phyloP scores from a whole-genome alignment of 2,888 invertebrate species.

The Neria commutata region DNA sequence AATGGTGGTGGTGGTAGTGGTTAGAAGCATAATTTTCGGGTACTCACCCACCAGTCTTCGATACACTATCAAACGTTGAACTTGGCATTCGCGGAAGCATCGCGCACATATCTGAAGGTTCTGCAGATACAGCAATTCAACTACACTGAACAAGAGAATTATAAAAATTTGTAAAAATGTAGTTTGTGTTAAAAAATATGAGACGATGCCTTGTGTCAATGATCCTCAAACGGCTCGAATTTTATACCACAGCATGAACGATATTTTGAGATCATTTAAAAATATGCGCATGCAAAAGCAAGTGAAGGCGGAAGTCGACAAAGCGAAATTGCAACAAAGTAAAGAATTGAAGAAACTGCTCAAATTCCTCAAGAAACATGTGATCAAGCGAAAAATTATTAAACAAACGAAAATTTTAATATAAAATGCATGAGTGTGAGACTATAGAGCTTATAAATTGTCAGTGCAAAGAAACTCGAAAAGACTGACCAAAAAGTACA shows the following conservation, averaged over 20 bases:
- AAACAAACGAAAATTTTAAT: constrained; percentile 49
- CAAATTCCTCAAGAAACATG: constrained; percentile 47
- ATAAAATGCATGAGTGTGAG: too few species aligned
- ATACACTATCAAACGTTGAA: constrained; percentile 48
- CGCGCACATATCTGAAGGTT: background rate
- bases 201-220: constrained; percentile 29
- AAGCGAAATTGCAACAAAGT: constrained; percentile 23
- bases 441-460: too few species aligned
- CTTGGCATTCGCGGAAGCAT: constrained; percentile 38
- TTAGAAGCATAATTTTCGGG: constrained; percentile 47
- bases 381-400: constrained; percentile 44
- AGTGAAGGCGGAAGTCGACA: constrained; percentile 15
- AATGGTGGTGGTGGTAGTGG: constrained; percentile 34
- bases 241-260: constrained; percentile 40
- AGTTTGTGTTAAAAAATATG: background rate
- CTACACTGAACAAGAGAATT: background rate
- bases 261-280: constrained; percentile 47
- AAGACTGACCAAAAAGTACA: background rate
- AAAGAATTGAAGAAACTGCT: constrained; percentile 50
- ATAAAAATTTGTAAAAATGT: background rate
- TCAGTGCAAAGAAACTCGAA: constrained; percentile 8
- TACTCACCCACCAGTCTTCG: constrained; percentile 58
- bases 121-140: constrained; percentile 2
- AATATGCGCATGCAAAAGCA: constrained; percentile 50
- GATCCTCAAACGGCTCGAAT: constrained; percentile 40